phyloP scores from a whole-genome alignment of 2,113 vertebrate genomes.

The Leucosticte australis region DNA sequence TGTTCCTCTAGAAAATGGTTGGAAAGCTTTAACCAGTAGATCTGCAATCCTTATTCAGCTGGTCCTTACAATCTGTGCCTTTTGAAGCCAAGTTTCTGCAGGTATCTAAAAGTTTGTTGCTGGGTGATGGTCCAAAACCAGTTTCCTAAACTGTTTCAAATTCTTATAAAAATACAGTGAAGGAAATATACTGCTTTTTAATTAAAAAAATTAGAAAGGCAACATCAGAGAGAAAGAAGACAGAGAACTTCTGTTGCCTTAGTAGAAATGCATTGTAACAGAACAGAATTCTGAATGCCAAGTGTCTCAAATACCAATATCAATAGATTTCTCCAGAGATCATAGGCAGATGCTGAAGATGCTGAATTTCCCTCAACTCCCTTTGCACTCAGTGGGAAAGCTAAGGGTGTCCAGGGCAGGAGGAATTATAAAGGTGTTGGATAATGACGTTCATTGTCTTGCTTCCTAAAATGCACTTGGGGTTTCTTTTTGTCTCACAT shows the following conservation, averaged over 20 bases:
- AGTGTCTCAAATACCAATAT: background rate
- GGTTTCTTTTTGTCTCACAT: constrained; percentile 21
- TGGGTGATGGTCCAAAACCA: background rate
- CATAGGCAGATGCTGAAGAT: background rate
- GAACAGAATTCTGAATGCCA: background rate
- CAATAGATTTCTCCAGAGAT: background rate
- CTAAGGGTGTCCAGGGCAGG: background rate
- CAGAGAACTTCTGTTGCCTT: background rate
- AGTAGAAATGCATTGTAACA: background rate
- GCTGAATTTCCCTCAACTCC: background rate
- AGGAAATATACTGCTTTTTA: background rate
- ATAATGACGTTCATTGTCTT: background rate
- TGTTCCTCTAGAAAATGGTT: background rate
- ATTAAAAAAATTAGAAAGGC: background rate
- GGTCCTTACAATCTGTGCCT: background rate
- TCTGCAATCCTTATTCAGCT: background rate
- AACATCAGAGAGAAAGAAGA: background rate
- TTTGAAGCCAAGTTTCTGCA: background rate
- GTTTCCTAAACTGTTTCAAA: background rate
- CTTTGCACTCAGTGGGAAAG: background rate
- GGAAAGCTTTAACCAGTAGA: background rate
- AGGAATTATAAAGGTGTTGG: background rate
- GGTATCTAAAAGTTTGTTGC: background rate
- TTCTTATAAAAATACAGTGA: background rate
- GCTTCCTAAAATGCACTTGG: constrained; percentile 26